Conservation (phyloP, 2,113 vertebrate genomes). For the Lanius collurio region DNA sequence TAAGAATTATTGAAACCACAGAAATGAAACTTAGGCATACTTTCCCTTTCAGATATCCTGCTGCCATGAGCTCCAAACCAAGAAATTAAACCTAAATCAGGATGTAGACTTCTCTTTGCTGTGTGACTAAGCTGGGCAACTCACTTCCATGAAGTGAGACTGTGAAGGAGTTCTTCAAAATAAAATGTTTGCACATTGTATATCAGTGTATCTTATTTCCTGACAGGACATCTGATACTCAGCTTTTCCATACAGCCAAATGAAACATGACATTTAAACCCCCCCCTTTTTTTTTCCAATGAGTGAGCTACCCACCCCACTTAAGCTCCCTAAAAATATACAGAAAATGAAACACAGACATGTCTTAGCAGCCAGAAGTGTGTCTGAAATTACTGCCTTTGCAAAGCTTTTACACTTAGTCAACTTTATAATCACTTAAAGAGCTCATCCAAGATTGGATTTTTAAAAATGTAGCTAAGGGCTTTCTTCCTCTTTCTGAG, state of each 20-base stretch:
- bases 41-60: conserved; percentile 10
- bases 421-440: conserved; percentile 57
- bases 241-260: conserved; percentile 44
- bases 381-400: conserved; percentile 52
- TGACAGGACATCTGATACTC: conserved; percentile 55
- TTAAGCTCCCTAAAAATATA: conserved; percentile 55
- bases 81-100: conserved; percentile 43
- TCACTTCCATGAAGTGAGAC: conserved; percentile 41
- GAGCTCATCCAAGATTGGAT: conserved; percentile 45
- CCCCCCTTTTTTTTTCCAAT: background rate
- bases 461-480: conserved; percentile 48
- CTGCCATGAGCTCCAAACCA: conserved; percentile 22
- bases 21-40: background rate
- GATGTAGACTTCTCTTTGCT: conserved; percentile 29
- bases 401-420: conserved; percentile 51
- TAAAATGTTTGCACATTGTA: conserved; percentile 58
- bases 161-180: conserved; percentile 56
- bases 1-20: background rate
- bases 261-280: conserved; percentile 61
- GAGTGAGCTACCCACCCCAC: conserved; percentile 38
- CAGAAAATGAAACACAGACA: conserved; percentile 27
- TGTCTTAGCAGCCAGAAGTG: conserved; percentile 51
- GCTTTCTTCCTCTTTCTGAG: conserved; percentile 34
- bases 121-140: conserved; percentile 41
- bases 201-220: conserved; percentile 54